These are phyloP conservation scores for Micrasema longulum DNA, from an alignment of 1,140 invertebrate species.

Conservation along the genomic window DNA sequence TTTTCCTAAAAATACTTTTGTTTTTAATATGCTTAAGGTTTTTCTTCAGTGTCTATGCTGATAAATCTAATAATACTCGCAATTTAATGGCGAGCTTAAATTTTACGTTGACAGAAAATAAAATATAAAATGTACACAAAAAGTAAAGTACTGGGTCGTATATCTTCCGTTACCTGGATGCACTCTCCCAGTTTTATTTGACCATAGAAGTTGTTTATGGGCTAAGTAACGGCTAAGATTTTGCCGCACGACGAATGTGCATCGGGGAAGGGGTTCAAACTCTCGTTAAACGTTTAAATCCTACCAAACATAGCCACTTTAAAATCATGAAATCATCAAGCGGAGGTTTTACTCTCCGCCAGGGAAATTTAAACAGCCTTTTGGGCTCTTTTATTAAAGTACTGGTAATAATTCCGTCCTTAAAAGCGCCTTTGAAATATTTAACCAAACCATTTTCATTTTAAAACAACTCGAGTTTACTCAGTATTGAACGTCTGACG, in stretches of 20 bases:
- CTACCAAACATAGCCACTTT: slow-evolving; percentile 11
- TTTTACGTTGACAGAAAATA: slow-evolving; percentile 10
- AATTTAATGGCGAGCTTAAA: background rate
- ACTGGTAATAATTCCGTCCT: no score
- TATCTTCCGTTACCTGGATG: slow-evolving; percentile 40
- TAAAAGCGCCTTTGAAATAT: no score
- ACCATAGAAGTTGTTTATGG: slow-evolving; percentile 50
- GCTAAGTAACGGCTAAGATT: slow-evolving; percentile 46
- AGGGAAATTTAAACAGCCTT: no score
- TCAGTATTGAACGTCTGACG: no score
- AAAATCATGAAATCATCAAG: slow-evolving; percentile 11
- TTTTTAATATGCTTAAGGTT: no score
- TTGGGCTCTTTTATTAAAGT: no score
- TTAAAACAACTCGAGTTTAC: no score
- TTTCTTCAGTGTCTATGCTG: no score
- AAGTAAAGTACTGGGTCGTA: background rate
- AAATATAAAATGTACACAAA: slow-evolving; percentile 2
- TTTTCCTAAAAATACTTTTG: no score
- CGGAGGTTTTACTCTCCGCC: background rate
- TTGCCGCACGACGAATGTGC: slow-evolving; percentile 27
- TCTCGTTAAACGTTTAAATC: slow-evolving; percentile 47
- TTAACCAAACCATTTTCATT: no score
- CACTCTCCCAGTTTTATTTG: slow-evolving; percentile 47
- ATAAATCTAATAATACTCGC: background rate
- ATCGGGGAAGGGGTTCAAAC: slow-evolving; percentile 12